These are phyloP conservation scores for Porites rus DNA, from an alignment of 92 coral and sea anemone genomes.

Conservation along the genomic window DNA sequence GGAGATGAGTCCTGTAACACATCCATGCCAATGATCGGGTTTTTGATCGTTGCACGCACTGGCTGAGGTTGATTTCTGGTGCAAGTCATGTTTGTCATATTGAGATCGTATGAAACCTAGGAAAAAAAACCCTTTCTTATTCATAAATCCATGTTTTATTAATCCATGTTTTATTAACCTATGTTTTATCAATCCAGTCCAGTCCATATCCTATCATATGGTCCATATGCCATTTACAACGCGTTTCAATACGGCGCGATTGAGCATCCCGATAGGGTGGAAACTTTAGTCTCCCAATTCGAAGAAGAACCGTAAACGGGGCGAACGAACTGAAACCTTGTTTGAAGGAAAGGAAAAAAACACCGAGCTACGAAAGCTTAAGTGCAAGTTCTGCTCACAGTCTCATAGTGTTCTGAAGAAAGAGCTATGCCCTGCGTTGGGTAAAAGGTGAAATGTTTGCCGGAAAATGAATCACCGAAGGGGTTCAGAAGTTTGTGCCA, in stretches of 20 bases:
- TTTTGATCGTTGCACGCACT: too few relatives aligned
- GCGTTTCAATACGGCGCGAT: slow-evolving; percentile 2
- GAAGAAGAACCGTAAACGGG: slow-evolving; percentile 11
- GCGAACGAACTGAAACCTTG: neutral
- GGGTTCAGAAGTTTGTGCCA: slow-evolving; percentile 17
- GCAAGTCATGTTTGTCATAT: too few relatives aligned
- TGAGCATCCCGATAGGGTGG: slow-evolving; percentile 21
- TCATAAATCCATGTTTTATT: too few relatives aligned
- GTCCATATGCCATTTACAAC: neutral
- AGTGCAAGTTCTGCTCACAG: slow-evolving; percentile 38
- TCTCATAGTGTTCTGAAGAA: slow-evolving; percentile 16
- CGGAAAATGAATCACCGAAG: slow-evolving; percentile 28
- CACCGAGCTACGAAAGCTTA: neutral
- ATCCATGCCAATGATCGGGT: too few relatives aligned
- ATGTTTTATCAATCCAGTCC: too few relatives aligned
- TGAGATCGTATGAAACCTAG: too few relatives aligned
- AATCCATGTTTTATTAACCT: too few relatives aligned
- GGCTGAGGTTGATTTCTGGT: too few relatives aligned
- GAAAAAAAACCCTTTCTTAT: too few relatives aligned
- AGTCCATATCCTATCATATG: too few relatives aligned
- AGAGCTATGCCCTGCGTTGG: slow-evolving; percentile 28
- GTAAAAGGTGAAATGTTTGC: slow-evolving; percentile 29
- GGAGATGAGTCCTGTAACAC: too few relatives aligned
- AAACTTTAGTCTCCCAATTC: slow-evolving; percentile 22
- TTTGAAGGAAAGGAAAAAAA: neutral